Base-by-base conservation (phyloP, 92 coral and sea anemone genomes). In the Parazoanthus darwini region DNA sequence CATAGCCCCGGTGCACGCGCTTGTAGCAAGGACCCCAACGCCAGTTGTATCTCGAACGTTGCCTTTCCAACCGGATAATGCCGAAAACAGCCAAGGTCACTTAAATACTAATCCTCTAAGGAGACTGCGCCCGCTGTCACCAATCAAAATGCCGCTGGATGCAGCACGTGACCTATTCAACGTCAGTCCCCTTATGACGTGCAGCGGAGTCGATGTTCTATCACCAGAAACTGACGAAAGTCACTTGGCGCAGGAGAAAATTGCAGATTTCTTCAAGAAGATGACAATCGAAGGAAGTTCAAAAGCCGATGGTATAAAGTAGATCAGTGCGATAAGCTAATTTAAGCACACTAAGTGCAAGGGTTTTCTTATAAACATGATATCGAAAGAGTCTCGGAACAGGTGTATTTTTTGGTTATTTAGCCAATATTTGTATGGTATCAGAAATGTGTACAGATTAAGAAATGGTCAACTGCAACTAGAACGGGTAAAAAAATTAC, bases 71-170 rank as follows among this genome's bases (percentile, higher is more conserved):
- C 48, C 43, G 29, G 85, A 56, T 3, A 58, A 46, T 58, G 29
- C n/a, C 26, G n/a, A 56, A 36, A 80, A 39, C 59, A 80, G 35
- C 46, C n/a, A 1, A 16, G 18, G 36, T 63, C 36, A 42, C 51
- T 18, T 9, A 5, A 35, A 25, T 72, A 29, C 14, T 22, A 29
- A 10, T 20, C 71, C 66, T 16, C 78, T 79, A 22, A 36, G 87
- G 29, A 84, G 87, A 25, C 8, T 71, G 68, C 68, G 87, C 46
- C 78, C 87, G 3, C 78, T 84, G 42, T 84, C 87, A 39, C 87
- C 87, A 23, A 84, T 71, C 15, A 71, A 48, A 48, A 84, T 84
- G 87, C 87, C 87, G 38, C 63, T 70, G 25, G 87, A 84, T 37
- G 65, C 79, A 48, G 68, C 65, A 33, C 79, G 18, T 5, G 87